Evolutionary conservation across 1,140 invertebrate genomes (phyloP), one percentile per base, ranked within the genome.

Genomic region (Drosophila ficusphila): DNA sequence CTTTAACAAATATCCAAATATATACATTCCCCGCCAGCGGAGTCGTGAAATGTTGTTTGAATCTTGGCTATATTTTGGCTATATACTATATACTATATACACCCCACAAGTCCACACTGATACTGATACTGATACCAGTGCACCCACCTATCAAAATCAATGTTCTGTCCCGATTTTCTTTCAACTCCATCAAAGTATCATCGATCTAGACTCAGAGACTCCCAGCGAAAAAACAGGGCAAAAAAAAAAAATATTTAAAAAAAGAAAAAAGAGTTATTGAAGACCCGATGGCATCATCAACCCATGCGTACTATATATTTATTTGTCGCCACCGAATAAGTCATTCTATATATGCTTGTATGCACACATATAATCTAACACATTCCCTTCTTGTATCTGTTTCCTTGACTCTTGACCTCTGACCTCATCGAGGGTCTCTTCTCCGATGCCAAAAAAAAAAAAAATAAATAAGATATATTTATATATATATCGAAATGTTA

Each of bases 41-140:
- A 54, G 19, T 58, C n/a, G 53, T 25, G 49, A 58, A 23, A n/a
- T 60, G 56, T 56, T 58, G 48, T 58, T 58, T 58, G 31, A 58
- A 49, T 58, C 25, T 27, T 11, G 12, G 14, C 14, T 25, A 9
- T 33, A 36, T 38, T 14, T 39, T 2, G 38, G 38, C 38, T 16
- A 19, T 39, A 39, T 39, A 39, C 38, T 4, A 23, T 9, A 44
- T 21, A 44, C 41, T 44, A n/a, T 41, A 33, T 8, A 33, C 52
- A 58, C 18, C 12, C 34, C 25, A 48, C 11, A 33, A 14, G 8
- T 3, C 14, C 12, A 31, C 16, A 42, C 52, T 6, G 5, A 52
- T 2, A 44, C 11, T n/a, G n/a, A n/a, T n/a, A n/a, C 44, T 47
- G 23, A 12, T 3, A 21, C 16, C 53, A 56, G 53, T 56, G 46